Conservation (phyloP, 1,140 invertebrate species). For the Lamellibrachia luymesi region DNA sequence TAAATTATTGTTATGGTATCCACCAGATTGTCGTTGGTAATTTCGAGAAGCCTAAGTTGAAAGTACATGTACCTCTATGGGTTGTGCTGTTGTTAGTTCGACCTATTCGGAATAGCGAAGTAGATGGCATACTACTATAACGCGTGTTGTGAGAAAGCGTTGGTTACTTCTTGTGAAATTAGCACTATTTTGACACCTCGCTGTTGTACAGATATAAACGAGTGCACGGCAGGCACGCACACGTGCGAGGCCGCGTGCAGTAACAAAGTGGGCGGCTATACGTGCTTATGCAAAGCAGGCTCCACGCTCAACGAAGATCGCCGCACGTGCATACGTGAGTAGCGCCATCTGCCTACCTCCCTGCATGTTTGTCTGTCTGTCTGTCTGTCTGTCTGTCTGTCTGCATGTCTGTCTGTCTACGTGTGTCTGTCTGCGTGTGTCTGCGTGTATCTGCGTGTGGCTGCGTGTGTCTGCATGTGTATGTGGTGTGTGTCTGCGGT, state of each 20-base stretch:
- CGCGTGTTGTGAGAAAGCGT: too few relatives aligned
- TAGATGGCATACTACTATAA: too few relatives aligned
- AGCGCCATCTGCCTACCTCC: not conserved
- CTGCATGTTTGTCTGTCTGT: too few relatives aligned
- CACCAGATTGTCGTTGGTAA: too few relatives aligned
- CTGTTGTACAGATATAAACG: slow-evolving; percentile 3
- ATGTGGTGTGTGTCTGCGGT: too few relatives aligned
- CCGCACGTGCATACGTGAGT: not conserved
- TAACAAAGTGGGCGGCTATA: not conserved
- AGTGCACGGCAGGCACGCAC: not conserved
- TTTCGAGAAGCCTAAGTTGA: not conserved
- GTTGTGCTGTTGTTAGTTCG: not conserved
- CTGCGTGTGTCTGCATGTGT: too few relatives aligned
- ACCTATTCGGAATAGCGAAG: too few relatives aligned
- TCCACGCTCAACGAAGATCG: not conserved
- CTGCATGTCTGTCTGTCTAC: too few relatives aligned
- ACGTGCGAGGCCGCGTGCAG: not conserved
- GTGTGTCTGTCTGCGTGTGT: too few relatives aligned
- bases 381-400: too few relatives aligned
- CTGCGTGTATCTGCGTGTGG: too few relatives aligned
- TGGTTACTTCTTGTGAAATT: not conserved
- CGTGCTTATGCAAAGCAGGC: not conserved
- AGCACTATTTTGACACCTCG: not conserved
- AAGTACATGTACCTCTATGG: not conserved
- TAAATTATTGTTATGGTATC: not conserved